Base-by-base conservation (phyloP, 2,888 invertebrate species). In the Hymenopus coronatus region DNA sequence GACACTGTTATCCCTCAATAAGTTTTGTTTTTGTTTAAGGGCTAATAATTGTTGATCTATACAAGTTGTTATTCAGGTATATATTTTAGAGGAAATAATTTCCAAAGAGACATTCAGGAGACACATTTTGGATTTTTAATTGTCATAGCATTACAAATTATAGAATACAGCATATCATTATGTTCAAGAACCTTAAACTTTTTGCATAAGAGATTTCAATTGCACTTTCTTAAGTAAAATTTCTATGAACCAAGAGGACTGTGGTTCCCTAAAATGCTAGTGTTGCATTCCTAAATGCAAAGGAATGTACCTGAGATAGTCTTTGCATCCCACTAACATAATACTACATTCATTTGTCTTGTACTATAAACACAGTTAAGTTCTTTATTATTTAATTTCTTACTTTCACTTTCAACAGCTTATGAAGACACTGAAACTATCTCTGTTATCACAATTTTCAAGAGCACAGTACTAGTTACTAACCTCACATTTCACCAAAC, bases 261-360 rank as follows among this genome's bases (percentile, higher is more conserved):
- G 85, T 85, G 82, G 28, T 87, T 87, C n/a, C 25, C 82, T 82
- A 70, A 87, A 87, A 82, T 82, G 82, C 82, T 27, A 28, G 33
- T n/a, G 81, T 87, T 33, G 33, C 82, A 85, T 46, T 28, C n/a
- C 46, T 46, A 85, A 46, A 85, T 85, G 85, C 85, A 70, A 28
- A 87, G 87, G 87, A 87, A 82, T 86, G 30, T 87, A 87, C 87
- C 87, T 87, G 87, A 87, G 87, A 82, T 87, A 82, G 40, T 87
- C 82, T 87, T 87, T 82, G 82, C 87, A 87, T 40, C 82, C 87
- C 87, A 46, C 30, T 87, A 33, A 27, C 82, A 87, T 87, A 87
- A 87, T 87, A 87, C 87, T 87, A 82, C 82, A 82, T 9, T 87
- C 28, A 82, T 82, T 87, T 30, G n/a, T 87, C 87, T 87, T 87